A percentile compares a stretch with the other conserved stretches of the same genome.
These are phyloP conservation scores for Mormyrus lacerda DNA, from an alignment of 2,113 vertebrate species.

Conservation along the genomic window DNA sequence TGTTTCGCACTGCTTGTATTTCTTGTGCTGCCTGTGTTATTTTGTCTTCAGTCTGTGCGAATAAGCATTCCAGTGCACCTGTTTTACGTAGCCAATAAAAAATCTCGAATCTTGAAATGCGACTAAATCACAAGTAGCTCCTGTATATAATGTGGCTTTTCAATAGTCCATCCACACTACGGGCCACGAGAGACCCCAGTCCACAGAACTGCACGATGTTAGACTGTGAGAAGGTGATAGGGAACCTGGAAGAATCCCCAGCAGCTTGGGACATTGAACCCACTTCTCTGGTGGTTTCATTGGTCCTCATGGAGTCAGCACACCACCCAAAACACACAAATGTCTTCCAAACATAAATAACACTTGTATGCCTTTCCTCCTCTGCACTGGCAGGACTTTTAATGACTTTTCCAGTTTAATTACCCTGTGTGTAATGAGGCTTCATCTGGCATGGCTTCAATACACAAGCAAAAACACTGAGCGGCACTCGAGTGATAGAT, in stretches of 20 bases:
- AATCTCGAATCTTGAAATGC: not conserved
- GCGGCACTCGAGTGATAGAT: not conserved
- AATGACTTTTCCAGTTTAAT: constrained; percentile 4
- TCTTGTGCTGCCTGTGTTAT: not conserved
- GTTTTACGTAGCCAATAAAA: not conserved
- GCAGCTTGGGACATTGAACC: not conserved
- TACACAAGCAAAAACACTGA: not conserved
- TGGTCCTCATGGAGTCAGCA: not conserved
- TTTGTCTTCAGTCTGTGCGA: not conserved
- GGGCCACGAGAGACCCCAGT: not conserved
- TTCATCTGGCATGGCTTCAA: not conserved
- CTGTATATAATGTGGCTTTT: not conserved
- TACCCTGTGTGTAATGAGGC: constrained; percentile 1
- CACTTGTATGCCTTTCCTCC: not conserved
- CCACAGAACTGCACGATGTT: not conserved
- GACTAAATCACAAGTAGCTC: not conserved
- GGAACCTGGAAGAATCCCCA: not conserved
- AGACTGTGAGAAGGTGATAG: not conserved
- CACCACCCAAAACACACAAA: not conserved
- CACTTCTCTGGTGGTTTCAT: not conserved
- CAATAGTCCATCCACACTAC: not conserved
- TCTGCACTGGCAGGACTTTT: not conserved
- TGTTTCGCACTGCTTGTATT: not conserved
- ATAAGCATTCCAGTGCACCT: not conserved
- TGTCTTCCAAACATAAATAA: not conserved